These are phyloP conservation scores for Spilosoma lubricipeda DNA, from an alignment of 2,888 invertebrate genomes.

Conservation along the genomic window DNA sequence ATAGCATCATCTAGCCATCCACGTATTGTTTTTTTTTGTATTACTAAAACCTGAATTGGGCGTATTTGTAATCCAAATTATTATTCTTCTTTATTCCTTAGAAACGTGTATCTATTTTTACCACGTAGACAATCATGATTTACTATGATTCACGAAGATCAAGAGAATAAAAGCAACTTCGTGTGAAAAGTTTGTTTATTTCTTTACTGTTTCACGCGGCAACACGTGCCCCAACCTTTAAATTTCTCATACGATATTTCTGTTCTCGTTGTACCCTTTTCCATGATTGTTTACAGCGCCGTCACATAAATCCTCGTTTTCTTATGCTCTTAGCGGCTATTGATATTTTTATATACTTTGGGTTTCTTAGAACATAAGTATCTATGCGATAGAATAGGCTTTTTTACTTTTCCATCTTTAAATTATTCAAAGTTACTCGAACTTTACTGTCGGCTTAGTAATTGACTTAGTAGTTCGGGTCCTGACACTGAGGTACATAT, in stretches of 20 bases:
- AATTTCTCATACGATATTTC: slow-evolving; percentile 42
- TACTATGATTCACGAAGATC: slow-evolving; percentile 32
- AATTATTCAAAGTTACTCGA: slow-evolving; percentile 17
- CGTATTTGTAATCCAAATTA: neutral
- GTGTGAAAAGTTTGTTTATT: slow-evolving; percentile 39
- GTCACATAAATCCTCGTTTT: slow-evolving; percentile 43
- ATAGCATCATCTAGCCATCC: neutral
- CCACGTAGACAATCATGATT: slow-evolving; percentile 20
- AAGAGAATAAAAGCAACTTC: slow-evolving; percentile 39
- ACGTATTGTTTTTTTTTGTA: too few relatives aligned
- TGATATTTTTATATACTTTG: slow-evolving; percentile 26
- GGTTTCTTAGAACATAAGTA: slow-evolving; percentile 24
- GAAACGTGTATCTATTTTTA: slow-evolving; percentile 12
- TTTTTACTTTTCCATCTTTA: slow-evolving; percentile 11
- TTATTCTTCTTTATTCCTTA: neutral
- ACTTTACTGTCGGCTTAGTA: slow-evolving; percentile 22
- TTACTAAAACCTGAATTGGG: neutral
- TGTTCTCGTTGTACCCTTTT: slow-evolving; percentile 44
- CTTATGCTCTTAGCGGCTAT: slow-evolving; percentile 30
- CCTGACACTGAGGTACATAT: slow-evolving; percentile 33
- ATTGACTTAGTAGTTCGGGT: slow-evolving; percentile 32
- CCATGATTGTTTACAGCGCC: slow-evolving; percentile 41
- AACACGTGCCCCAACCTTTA: slow-evolving; percentile 39
- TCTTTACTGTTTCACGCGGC: slow-evolving; percentile 36
- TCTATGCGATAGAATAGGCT: slow-evolving; percentile 16